Percentiles rank a stretch among this genome's conserved stretches.
Evolutionary conservation across 2,888 invertebrate species (phyloP).

Genomic region (Malthinus seriepunctatus): DNA sequence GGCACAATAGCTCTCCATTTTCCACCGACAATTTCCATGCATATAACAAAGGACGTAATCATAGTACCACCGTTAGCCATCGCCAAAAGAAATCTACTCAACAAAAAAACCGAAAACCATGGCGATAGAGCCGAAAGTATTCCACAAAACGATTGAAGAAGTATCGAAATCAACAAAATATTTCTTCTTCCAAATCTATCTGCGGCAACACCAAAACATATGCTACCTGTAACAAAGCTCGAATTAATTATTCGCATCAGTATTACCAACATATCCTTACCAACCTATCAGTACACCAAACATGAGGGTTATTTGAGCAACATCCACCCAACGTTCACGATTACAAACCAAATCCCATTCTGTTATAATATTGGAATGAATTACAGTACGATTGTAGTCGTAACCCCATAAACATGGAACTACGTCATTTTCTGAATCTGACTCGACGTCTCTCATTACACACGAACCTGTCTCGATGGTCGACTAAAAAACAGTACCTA

Average conservation of each 20-base stretch:
- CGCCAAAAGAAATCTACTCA: conserved; percentile 61
- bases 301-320: conserved; percentile 66
- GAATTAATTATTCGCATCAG: background rate
- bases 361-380: conserved; percentile 65
- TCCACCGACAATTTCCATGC: conserved; percentile 66
- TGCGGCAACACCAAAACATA: conserved; percentile 63
- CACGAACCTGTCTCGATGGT: conserved; percentile 11
- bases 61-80: conserved; percentile 66
- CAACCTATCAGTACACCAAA: conserved; percentile 63
- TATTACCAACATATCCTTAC: background rate
- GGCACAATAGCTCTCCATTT: conserved; percentile 65
- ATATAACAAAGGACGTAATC: conserved; percentile 68
- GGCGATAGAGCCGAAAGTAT: conserved; percentile 59
- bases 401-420: conserved; percentile 46
- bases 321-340: conserved; percentile 60
- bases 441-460: conserved; percentile 8
- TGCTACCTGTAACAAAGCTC: conserved; percentile 53
- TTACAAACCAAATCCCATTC: conserved; percentile 70
- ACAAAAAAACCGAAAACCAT: conserved; percentile 59
- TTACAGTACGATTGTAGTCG: conserved; percentile 62
- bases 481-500: conserved; percentile 6
- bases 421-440: background rate
- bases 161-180: conserved; percentile 61
- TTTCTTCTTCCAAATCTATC: conserved; percentile 66
- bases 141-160: conserved; percentile 60